A percentile compares a stretch with the other conserved stretches of the same genome.
Evolutionary conservation across 2,113 vertebrate species (phyloP).

Genomic region (Triplophysa siluroides): DNA sequence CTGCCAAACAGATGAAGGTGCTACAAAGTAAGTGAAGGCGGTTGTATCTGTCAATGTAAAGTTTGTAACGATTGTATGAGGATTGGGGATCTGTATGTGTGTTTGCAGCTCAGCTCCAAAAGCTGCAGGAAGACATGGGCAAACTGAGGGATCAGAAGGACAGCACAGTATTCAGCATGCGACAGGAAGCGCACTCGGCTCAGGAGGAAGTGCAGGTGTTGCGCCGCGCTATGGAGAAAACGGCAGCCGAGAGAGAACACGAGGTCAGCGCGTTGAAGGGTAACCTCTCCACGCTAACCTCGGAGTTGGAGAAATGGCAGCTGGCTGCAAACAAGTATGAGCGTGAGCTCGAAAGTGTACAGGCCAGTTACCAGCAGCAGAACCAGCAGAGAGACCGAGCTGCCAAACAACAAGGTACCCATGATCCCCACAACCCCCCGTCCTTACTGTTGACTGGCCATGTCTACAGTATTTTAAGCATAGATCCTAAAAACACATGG

Average conservation of each 20-base stretch:
- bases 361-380: constrained; percentile 83
- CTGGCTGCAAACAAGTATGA: constrained; percentile 86
- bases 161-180: constrained; percentile 74
- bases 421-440: neutral
- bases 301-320: constrained; percentile 88
- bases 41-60: neutral
- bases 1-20: constrained; percentile 87
- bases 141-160: constrained; percentile 84
- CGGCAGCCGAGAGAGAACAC: constrained; percentile 80
- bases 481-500: neutral
- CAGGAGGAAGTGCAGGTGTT: constrained; percentile 86
- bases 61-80: neutral
- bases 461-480: neutral
- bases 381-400: constrained; percentile 88
- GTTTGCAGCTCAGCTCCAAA: constrained; percentile 72
- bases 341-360: constrained; percentile 82
- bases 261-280: constrained; percentile 81
- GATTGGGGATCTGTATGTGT: neutral
- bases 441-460: neutral
- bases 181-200: constrained; percentile 79
- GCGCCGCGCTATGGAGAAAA: constrained; percentile 81
- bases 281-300: constrained; percentile 80
- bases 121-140: constrained; percentile 83
- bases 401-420: constrained; percentile 83
- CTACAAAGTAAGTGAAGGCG: constrained; percentile 81